A percentile compares a stretch with the other conserved stretches of the same genome.
These are phyloP conservation scores for Drosophila barbarae DNA, from an alignment of 2,888 invertebrate genomes.

Conservation along the genomic window DNA sequence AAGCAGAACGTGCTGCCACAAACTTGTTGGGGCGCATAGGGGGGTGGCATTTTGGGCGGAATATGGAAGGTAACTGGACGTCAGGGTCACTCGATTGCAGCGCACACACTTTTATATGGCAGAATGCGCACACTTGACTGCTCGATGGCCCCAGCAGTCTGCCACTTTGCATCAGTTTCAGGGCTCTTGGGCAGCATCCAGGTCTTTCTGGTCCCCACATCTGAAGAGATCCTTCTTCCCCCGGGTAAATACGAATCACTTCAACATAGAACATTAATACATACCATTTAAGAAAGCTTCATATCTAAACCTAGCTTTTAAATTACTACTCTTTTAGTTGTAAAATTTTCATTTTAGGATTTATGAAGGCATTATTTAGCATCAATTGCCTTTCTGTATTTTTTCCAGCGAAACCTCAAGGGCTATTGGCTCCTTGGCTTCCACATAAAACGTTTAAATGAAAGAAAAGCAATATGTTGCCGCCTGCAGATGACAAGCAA, in stretches of 20 bases:
- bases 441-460: conserved; percentile 49
- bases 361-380: neutral
- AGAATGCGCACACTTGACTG: conserved; percentile 69
- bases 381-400: neutral
- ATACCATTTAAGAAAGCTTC: neutral
- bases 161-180: conserved; percentile 37
- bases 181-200: conserved; percentile 19
- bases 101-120: conserved; percentile 54
- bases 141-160: conserved; percentile 56
- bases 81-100: conserved; percentile 30
- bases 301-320: neutral
- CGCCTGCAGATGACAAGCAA: conserved; percentile 42
- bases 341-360: neutral
- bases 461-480: conserved; percentile 36
- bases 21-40: conserved; percentile 35
- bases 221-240: neutral
- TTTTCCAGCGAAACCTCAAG: conserved; percentile 4
- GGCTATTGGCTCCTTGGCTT: conserved; percentile 22
- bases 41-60: neutral
- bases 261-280: conserved; percentile 1
- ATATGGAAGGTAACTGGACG: conserved; percentile 1
- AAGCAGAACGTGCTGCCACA: conserved; percentile 49
- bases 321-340: no score
- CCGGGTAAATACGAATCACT: conserved; percentile 28
- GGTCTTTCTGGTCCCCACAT: neutral